Conservation (phyloP, 2,888 invertebrate species). For the Trichogramma dendrolimi region DNA sequence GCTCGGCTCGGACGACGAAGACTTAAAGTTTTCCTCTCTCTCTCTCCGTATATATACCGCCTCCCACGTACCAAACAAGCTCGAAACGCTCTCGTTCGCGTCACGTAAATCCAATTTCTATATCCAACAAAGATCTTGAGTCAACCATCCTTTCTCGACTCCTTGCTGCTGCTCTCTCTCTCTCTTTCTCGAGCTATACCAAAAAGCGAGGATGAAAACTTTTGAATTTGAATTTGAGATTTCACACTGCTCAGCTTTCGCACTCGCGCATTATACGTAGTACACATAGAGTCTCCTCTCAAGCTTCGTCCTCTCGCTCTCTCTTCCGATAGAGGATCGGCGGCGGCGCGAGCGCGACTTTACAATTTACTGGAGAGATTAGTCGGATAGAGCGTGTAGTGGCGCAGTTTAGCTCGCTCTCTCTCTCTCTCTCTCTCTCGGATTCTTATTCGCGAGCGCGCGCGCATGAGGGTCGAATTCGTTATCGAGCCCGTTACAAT, state of each 20-base stretch:
- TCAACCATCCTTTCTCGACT: neutral
- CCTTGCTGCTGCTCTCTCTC: too few species aligned
- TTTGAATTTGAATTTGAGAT: conserved; percentile 20
- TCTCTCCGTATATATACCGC: neutral
- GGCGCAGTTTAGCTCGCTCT: neutral
- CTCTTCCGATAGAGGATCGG: conserved; percentile 1
- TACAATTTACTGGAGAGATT: too few species aligned
- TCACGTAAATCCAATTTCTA: too few species aligned
- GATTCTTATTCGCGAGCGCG: too few species aligned
- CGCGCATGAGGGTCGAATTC: too few species aligned
- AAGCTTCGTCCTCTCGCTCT: neutral
- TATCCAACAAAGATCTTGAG: conserved; percentile 12
- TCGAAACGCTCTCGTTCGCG: too few species aligned
- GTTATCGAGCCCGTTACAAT: too few species aligned
- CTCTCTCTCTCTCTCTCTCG: too few species aligned
- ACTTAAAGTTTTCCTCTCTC: too few species aligned
- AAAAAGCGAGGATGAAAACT: neutral
- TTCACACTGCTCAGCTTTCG: neutral
- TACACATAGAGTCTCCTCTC: conserved; percentile 11
- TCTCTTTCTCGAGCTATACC: neutral
- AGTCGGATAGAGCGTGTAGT: neutral
- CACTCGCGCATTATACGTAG: conserved; percentile 10
- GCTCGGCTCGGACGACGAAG: too few species aligned
- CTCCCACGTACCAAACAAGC: too few species aligned
- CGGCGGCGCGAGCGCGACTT: neutral